Conservation (phyloP, 2,113 vertebrate species). For the Ceyx cyanopectus region DNA sequence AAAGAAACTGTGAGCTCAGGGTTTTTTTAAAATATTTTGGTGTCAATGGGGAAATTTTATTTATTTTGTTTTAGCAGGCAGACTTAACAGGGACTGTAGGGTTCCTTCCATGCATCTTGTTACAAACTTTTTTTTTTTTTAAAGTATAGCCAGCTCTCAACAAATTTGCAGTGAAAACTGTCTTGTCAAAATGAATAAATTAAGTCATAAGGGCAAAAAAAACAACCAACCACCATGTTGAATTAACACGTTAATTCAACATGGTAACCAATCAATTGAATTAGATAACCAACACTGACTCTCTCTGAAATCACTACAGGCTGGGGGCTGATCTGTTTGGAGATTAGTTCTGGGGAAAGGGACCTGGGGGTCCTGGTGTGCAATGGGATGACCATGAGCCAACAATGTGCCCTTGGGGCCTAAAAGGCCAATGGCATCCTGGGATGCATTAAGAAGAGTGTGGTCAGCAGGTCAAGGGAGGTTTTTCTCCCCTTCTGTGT, state of each 20-base stretch:
- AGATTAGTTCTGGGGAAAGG: no score
- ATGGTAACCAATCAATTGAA: background rate
- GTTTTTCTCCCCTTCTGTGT: no score
- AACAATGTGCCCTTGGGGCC: no score
- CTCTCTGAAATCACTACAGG: background rate
- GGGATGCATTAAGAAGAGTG: no score
- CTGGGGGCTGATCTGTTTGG: no score
- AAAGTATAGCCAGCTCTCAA: background rate
- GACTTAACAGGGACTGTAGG: background rate
- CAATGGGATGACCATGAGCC: no score
- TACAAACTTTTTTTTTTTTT: background rate
- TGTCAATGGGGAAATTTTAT: background rate
- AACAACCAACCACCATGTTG: background rate
- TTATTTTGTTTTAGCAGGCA: background rate
- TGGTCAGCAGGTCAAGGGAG: no score
- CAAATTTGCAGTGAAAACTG: slow-evolving; percentile 11
- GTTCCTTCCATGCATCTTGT: background rate
- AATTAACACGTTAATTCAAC: no score
- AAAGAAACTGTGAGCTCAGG: slow-evolving; percentile 2
- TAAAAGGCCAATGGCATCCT: no score
- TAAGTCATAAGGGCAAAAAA: slow-evolving; percentile 4
- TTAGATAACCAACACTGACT: background rate
- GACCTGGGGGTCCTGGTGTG: no score
- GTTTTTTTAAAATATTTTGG: background rate
- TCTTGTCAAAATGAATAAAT: slow-evolving; percentile 36